These are phyloP conservation scores for Pan troglodytes DNA, from an alignment of 2,113 vertebrate species.

Conservation along the genomic window DNA sequence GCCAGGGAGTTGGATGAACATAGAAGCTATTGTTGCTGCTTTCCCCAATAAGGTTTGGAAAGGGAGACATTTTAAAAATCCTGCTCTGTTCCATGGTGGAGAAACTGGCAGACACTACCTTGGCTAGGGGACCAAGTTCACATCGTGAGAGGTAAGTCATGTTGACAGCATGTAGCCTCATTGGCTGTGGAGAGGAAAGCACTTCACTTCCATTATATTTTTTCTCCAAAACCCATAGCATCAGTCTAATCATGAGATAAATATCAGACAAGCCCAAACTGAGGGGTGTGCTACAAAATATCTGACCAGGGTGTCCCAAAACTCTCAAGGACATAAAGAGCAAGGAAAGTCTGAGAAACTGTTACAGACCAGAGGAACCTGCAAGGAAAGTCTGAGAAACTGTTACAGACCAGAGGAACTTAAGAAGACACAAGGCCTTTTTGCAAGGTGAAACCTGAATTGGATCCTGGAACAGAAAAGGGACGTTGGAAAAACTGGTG, in stretches of 20 bases:
- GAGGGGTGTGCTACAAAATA: background rate
- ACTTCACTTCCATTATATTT: background rate
- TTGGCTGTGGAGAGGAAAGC: background rate
- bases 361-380: background rate
- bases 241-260: background rate
- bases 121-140: background rate
- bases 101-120: background rate
- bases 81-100: background rate
- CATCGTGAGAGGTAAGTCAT: background rate
- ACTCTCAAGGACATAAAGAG: background rate
- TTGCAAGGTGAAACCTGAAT: background rate
- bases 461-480: background rate
- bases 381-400: background rate
- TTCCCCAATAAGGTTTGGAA: background rate
- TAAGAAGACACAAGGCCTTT: background rate
- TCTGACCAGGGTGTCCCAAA: background rate
- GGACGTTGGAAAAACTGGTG: background rate
- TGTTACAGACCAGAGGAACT: background rate
- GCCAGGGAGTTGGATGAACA: background rate
- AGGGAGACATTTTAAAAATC: background rate
- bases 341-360: background rate
- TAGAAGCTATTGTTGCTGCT: background rate
- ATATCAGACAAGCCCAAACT: background rate
- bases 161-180: background rate
- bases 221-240: background rate